These are phyloP conservation scores for Philypnodon macrostomus DNA, from an alignment of 2,797 vertebrate genomes.

Conservation along the genomic window DNA sequence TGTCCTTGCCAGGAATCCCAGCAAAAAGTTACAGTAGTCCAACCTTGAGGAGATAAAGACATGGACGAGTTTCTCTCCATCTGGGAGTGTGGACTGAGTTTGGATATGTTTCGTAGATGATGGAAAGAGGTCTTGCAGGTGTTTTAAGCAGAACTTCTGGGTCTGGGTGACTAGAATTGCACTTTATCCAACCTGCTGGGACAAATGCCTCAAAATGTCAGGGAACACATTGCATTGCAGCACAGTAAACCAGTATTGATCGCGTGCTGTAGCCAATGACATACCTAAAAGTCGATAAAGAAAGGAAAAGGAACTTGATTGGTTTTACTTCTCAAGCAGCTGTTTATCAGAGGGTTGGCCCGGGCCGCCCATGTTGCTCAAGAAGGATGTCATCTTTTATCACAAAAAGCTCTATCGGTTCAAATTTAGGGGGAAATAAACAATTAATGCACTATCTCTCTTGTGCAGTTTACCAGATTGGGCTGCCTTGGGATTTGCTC, in stretches of 20 bases:
- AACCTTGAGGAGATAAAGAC: no score
- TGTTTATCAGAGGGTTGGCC: constrained; percentile 18
- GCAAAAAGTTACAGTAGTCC: no score
- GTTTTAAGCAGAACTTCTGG: no score
- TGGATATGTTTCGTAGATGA: no score
- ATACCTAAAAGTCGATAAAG: constrained; percentile 38
- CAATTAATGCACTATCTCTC: constrained; percentile 16
- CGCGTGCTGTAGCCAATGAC: constrained; percentile 10
- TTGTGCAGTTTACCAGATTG: constrained; percentile 17
- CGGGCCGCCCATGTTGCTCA: constrained; percentile 20
- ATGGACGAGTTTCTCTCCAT: no score
- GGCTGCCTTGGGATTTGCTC: constrained; percentile 18
- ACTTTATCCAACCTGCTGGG: constrained; percentile 26
- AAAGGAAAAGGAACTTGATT: no score
- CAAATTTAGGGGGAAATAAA: constrained; percentile 38
- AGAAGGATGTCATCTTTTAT: constrained; percentile 29
- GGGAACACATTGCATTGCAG: constrained; percentile 28
- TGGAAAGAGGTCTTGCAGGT: no score
- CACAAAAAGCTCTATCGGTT: constrained; percentile 27
- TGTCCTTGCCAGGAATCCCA: no score
- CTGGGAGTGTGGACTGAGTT: no score
- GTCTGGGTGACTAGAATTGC: constrained; percentile 28
- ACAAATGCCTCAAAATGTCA: constrained; percentile 56
- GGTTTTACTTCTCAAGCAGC: constrained; percentile 15
- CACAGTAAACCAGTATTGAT: constrained; percentile 59